Evolutionary conservation across 1,140 invertebrate genomes (phyloP).

Genomic region (Plectrocnemia conspersa): DNA sequence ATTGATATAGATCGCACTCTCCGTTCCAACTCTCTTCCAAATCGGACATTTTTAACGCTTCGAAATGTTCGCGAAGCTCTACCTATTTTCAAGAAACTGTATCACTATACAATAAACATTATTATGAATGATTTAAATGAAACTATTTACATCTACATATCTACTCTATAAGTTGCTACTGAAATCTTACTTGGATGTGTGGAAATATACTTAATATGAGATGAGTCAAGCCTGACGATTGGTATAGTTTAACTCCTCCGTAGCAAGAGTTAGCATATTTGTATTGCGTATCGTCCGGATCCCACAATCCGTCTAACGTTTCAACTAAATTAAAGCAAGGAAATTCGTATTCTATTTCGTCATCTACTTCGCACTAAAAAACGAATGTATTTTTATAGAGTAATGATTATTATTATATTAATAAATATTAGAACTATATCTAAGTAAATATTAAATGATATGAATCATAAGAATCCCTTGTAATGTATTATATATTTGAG

Average conservation of each 20-base stretch:
- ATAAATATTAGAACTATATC: background rate
- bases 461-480: no score
- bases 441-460: no score
- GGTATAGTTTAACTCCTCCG: constrained; percentile 62
- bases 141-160: background rate
- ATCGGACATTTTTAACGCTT: constrained; percentile 48
- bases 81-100: no score
- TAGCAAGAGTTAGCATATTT: constrained; percentile 55
- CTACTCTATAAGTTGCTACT: background rate
- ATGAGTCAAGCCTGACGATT: constrained; percentile 54
- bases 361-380: constrained; percentile 65
- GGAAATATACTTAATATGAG: constrained; percentile 65
- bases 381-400: constrained; percentile 11
- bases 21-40: constrained; percentile 51
- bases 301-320: constrained; percentile 69
- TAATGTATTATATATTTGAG: no score
- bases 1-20: constrained; percentile 71
- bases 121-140: background rate
- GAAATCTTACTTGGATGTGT: constrained; percentile 58
- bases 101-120: constrained; percentile 26
- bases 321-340: constrained; percentile 74
- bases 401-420: constrained; percentile 3
- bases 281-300: constrained; percentile 58
- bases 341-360: constrained; percentile 75
- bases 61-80: constrained; percentile 55